Base-by-base conservation (phyloP, 2,888 invertebrate genomes). In the Syritta pipiens region DNA sequence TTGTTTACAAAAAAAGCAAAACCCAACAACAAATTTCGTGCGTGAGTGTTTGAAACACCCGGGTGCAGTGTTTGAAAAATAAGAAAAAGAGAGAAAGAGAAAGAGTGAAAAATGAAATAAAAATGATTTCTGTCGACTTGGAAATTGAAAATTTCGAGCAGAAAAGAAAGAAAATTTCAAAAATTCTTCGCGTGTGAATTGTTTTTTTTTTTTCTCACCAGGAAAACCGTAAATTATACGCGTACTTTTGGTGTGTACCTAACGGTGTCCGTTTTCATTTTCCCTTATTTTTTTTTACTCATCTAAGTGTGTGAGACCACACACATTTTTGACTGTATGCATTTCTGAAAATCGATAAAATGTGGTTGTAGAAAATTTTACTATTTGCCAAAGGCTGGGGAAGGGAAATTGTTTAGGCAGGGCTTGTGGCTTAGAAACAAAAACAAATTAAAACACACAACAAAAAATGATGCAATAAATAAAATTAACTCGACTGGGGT, bases 321-420 rank as follows among this genome's bases (percentile, higher is more conserved):
- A 35, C 55, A 44, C 57, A 32, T 49, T 65, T 65, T 72, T 55
- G 65, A 76, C 55, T 79, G 72, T 79, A 79, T 79, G 79, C 79
- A 79, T 62, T 79, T 79, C 74, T 74, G 74, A 79, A 79, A 79
- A 79, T 79, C 79, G 62, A 79, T 79, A 79, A 79, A 79, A 79
- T 79, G 79, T 67, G 79, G 74, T 79, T 79, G 79, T 57, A 62
- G 74, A 49, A 74, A 60, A 49, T 30, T 59, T 49, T 51, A 24
- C 28, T 53, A 22, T 17, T 17, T 37, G 6, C 9, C 37, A n/a
- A 28, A n/a, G n/a, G n/a, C n/a, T n/a, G n/a, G n/a, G n/a, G 53
- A 7, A 6, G 7, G 19, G 19, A 40, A 46, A 17, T 10, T 22
- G 12, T 51, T 63, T 42, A 22, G 12, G 20, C 6, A 40, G 7